phyloP scores from a whole-genome alignment of 1,140 invertebrate genomes.

The Elymnias hypermnestra region DNA sequence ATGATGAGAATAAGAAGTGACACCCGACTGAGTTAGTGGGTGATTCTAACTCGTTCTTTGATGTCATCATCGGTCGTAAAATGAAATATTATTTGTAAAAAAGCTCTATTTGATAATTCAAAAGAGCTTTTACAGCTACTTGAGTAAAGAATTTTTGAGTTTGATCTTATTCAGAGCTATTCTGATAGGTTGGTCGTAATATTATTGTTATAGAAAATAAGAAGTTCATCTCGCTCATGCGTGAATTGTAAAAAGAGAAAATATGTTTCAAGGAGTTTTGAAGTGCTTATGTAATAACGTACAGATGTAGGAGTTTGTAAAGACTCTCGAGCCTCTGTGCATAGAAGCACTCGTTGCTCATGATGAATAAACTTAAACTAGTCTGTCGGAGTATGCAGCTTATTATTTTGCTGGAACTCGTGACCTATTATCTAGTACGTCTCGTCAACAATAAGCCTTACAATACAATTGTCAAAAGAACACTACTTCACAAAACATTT shows the following conservation, averaged over 20 bases:
- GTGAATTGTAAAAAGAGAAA: slow-evolving; percentile 6
- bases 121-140: too few species aligned
- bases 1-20: too few species aligned
- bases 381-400: slow-evolving; percentile 7
- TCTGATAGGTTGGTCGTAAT: too few species aligned
- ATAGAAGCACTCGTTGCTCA: slow-evolving; percentile 10
- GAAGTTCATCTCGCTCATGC: not conserved
- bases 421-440: slow-evolving; percentile 20
- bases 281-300: slow-evolving; percentile 6
- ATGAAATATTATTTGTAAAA: too few species aligned
- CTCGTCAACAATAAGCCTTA: slow-evolving; percentile 19
- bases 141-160: too few species aligned
- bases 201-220: too few species aligned
- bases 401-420: slow-evolving; percentile 18
- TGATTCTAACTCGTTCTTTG: too few species aligned
- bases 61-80: too few species aligned
- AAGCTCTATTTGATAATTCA: too few species aligned
- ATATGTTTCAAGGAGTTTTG: slow-evolving; percentile 11
- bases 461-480: slow-evolving; percentile 21
- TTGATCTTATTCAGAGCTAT: too few species aligned
- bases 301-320: slow-evolving; percentile 14
- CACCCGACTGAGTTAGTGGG: too few species aligned
- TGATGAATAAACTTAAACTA: slow-evolving; percentile 23
- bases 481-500: slow-evolving; percentile 11
- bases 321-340: slow-evolving; percentile 14